A percentile compares a stretch with the other conserved stretches of the same genome.
Conservation (phyloP, 2,113 vertebrate genomes). For the Megalops atlanticus region DNA sequence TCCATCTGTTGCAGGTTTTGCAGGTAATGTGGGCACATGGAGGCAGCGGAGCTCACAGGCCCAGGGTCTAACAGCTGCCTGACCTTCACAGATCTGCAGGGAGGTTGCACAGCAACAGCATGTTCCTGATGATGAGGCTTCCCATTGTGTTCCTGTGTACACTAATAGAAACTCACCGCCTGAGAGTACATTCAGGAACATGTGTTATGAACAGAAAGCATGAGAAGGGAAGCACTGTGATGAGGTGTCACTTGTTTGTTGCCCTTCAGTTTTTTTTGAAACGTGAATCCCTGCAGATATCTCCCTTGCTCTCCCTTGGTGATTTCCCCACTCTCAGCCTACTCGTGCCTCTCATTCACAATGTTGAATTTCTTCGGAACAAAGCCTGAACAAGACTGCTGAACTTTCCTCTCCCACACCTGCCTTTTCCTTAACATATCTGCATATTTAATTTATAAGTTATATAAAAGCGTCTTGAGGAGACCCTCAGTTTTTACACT, state of each 20-base stretch:
- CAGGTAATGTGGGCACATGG: not conserved
- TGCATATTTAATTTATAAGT: conserved; percentile 56
- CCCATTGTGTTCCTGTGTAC: not conserved
- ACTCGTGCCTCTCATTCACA: not conserved
- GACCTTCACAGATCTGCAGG: not conserved
- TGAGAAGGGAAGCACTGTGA: not conserved
- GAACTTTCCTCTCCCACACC: not conserved
- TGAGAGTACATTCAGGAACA: not conserved
- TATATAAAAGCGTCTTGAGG: conserved; percentile 48
- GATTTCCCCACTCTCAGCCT: conserved; percentile 6
- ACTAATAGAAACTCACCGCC: not conserved
- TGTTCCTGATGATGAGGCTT: not conserved
- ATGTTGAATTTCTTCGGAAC: not conserved
- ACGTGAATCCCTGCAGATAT: not conserved
- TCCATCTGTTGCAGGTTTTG: not conserved
- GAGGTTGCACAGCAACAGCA: not conserved
- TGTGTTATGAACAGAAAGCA: not conserved
- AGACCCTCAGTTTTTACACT: conserved; percentile 24
- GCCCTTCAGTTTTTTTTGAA: not conserved
- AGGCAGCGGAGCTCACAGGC: not conserved
- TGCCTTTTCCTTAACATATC: conserved; percentile 24
- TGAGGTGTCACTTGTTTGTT: not conserved
- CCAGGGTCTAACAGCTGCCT: not conserved
- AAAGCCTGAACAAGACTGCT: not conserved
- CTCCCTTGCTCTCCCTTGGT: not conserved